Base-by-base conservation (phyloP, 2,888 invertebrate species). In the Megalurothrips usitatus region DNA sequence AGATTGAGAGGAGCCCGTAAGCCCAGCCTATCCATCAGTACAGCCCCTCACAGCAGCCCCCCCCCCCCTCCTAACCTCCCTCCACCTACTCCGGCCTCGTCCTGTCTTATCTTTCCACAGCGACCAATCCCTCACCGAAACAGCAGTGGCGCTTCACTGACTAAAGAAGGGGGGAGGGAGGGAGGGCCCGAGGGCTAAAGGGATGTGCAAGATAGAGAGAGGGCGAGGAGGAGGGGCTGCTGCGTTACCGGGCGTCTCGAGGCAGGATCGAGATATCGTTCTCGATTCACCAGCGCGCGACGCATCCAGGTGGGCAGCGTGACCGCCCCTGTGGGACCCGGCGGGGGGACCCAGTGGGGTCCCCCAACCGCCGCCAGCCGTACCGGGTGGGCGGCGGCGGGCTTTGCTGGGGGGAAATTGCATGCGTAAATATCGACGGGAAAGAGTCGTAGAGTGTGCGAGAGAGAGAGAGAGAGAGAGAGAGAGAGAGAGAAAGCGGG, bases 91-190 rank as follows among this genome's bases (percentile, higher is more conserved):
- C 17, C 58, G 17, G 17, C 58, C 58, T 58, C 19, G 58, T 19
- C 58, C n/a, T 58, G 68, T 75, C 68, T 75, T 75, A 75, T 75
- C 68, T 75, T 58, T 58, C 58, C 58, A 58, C 58, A n/a, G 68
- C 68, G 68, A 75, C 68, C 68, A 26, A 75, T 75, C 68, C 68
- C 68, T 75, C 68, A 68, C 68, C 68, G 68, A 23, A 26, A 75
- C 68, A 58, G 58, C 58, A 58, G n/a, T 6, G 19, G 14, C 58
- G 58, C 58, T 19, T 6, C 58, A 58, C 6, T n/a, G n/a, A n/a
- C 58, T n/a, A 58, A n/a, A n/a, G n/a, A n/a, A 17, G 19, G 6
- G 58, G 58, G 58, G 58, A 17, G n/a, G 19, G 6, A 58, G 58
- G 19, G 52, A 52, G 52, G 52, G 52, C 1, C 34, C 3, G 6